Evolutionary conservation across 1,140 invertebrate species (phyloP), one percentile per base, ranked within the genome.

Genomic region (Monomorium pharaonis): DNA sequence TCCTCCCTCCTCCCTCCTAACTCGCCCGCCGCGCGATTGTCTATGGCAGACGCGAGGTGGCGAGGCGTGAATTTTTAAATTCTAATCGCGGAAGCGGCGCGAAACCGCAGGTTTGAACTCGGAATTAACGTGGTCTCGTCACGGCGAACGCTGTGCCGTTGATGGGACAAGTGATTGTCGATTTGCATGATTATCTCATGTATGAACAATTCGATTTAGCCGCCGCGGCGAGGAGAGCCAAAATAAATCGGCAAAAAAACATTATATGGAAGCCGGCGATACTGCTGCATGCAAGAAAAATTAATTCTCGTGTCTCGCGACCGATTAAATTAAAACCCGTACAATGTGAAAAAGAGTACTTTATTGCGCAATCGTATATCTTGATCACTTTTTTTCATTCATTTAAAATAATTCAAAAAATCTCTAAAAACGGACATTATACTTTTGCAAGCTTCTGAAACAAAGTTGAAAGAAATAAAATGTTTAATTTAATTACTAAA

Each of bases 61-160:
- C 16, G 47, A 27, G 49, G 27, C 3, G 49, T 81, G 37, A 72
- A 72, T 72, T 72, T 81, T 81, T 81, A 56, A 72, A 81, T 81
- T 56, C 47, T 72, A 81, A 81, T 81, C 65, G 49, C 47, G 21
- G 33, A n/a, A 58, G 47, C 47, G 33, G 21, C 7, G 51, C 7
- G 18, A 51, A 81, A 72, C 65, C 78, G 33, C 78, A 18, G 21
- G 14, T 42, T n/a, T 30, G 42, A 30, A 37, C 10, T n/a, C 18
- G 6, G 18, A 83, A 74, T 83, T 75, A 83, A 80, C n/a, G 2
- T 44, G 44, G n/a, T 54, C 24, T 77, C 56, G 75, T 77, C 56
- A 44, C 16, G 6, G 18, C 49, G 42, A n/a, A 33, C 47, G 12
- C 10, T 21, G 27, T 21, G 21, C 10, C 3, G 14, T 33, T 65